phyloP scores from a whole-genome alignment of 1,140 invertebrate species.

The Procambarus clarkii region DNA sequence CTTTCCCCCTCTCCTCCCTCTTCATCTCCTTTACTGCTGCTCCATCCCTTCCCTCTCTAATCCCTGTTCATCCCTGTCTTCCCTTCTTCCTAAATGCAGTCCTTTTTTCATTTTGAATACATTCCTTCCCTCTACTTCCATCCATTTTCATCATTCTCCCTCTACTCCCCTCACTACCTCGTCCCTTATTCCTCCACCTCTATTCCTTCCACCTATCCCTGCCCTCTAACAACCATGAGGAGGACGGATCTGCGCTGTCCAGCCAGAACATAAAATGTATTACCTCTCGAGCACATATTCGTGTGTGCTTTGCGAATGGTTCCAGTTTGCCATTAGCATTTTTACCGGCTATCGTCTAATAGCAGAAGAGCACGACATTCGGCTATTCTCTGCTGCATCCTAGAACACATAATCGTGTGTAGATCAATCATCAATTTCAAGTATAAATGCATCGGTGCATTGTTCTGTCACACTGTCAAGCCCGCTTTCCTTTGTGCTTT shows the following conservation, averaged over 20 bases:
- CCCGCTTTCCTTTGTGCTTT: not conserved
- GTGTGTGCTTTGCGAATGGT: not conserved
- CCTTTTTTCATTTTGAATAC: no score
- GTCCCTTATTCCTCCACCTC: not conserved
- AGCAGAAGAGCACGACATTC: not conserved
- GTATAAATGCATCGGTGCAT: not conserved
- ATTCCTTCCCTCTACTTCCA: no score
- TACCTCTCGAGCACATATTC: not conserved
- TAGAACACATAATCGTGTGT: not conserved
- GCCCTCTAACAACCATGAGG: no score
- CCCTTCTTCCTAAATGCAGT: no score
- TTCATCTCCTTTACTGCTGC: not conserved
- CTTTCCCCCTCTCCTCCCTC: not conserved
- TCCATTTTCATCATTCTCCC: not conserved
- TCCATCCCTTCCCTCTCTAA: not conserved
- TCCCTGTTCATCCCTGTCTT: no score
- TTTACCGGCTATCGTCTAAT: constrained; percentile 1
- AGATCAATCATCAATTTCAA: constrained; percentile 1
- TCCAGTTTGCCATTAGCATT: constrained; percentile 13
- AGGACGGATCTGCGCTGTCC: not conserved
- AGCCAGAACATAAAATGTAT: not conserved
- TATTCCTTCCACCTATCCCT: not conserved
- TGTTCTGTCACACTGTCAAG: not conserved
- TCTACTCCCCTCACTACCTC: not conserved
- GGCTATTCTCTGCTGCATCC: not conserved